Percentiles rank a stretch among this genome's conserved stretches.
phyloP scores from a whole-genome alignment of 2,888 invertebrate genomes.

The Cheilosia vernalis region DNA sequence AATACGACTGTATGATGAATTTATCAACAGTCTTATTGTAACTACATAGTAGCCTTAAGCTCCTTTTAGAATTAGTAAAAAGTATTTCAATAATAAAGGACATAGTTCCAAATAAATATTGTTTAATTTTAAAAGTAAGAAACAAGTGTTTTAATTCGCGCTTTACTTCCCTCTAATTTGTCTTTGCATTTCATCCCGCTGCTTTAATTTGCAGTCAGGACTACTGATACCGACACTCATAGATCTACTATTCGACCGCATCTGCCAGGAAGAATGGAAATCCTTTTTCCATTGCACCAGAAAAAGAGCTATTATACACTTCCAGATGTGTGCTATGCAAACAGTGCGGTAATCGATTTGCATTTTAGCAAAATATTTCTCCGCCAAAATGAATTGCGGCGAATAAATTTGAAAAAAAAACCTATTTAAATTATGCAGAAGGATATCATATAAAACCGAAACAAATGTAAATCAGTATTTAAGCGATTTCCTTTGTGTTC shows the following conservation, averaged over 20 bases:
- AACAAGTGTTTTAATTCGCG: no score
- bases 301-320: not conserved
- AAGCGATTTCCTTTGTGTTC: not conserved
- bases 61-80: no score
- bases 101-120: no score
- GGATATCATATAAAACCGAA: not conserved
- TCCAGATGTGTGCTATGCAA: not conserved
- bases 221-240: not conserved
- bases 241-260: not conserved
- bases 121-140: no score
- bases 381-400: no score
- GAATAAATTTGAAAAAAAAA: no score
- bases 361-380: no score
- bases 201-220: constrained; percentile 38
- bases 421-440: not conserved
- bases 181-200: constrained; percentile 42
- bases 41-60: no score
- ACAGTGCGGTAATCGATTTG: constrained; percentile 53
- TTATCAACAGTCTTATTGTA: no score
- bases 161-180: constrained; percentile 45
- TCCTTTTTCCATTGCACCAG: constrained; percentile 2
- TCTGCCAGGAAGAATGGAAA: not conserved
- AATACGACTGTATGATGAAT: no score
- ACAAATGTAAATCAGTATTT: not conserved
- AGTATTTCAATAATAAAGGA: no score